Percentiles rank a stretch among this genome's conserved stretches.
These are phyloP conservation scores for Stomorhina lunata DNA, from an alignment of 2,888 invertebrate species.

Conservation along the genomic window DNA sequence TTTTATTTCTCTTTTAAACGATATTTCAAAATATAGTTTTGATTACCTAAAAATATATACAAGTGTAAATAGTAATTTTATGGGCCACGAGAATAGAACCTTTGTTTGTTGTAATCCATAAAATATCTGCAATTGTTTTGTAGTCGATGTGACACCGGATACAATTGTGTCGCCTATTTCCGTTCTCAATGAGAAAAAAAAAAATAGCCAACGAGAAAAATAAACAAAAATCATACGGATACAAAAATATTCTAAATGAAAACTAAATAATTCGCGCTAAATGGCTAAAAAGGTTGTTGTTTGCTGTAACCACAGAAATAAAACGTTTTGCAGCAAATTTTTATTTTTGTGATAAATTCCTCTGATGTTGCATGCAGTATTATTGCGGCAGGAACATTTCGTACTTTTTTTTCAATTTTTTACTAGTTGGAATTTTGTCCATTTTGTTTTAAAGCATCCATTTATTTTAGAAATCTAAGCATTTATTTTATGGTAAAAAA, in stretches of 20 bases:
- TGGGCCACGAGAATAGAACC: background rate
- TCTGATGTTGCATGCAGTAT: constrained; percentile 27
- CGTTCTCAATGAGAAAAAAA: constrained; percentile 36
- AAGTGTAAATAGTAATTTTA: constrained; percentile 5
- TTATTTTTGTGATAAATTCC: constrained; percentile 7
- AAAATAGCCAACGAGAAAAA: constrained; percentile 9
- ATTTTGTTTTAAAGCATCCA: constrained; percentile 31
- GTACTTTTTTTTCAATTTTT: background rate
- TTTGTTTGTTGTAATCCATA: constrained; percentile 24
- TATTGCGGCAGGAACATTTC: constrained; percentile 4
- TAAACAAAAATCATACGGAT: no score
- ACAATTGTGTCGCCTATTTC: constrained; percentile 57
- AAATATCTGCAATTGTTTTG: constrained; percentile 33
- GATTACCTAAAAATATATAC: no score
- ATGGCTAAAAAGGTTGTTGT: background rate
- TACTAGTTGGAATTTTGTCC: background rate
- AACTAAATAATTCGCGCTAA: constrained; percentile 47
- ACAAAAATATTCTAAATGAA: background rate
- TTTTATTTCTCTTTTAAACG: background rate
- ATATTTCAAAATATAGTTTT: constrained; percentile 15
- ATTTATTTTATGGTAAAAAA: constrained; percentile 19
- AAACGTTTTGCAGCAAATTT: constrained; percentile 31
- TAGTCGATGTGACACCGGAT: constrained; percentile 56
- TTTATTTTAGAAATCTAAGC: constrained; percentile 10
- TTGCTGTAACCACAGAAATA: constrained; percentile 16